Evolutionary conservation across 2,113 vertebrate species (phyloP).

Genomic region (Patagioenas fasciata): DNA sequence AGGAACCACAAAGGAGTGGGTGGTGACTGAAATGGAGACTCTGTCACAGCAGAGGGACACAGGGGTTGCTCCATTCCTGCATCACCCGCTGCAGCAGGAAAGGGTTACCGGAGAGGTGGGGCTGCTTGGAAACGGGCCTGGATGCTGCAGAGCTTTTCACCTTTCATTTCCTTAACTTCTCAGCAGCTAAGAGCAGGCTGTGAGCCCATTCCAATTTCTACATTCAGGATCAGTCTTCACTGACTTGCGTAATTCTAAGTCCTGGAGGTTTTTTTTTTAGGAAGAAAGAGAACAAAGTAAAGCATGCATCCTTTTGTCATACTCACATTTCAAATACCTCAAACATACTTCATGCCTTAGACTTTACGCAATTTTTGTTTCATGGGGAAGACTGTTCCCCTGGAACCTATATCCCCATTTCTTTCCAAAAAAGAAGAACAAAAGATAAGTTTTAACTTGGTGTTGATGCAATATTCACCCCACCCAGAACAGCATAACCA

Average conservation of each 20-base stretch:
- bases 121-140: neutral
- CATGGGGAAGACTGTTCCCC: neutral
- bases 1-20: neutral
- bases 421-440: conserved; percentile 54
- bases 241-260: neutral
- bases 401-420: conserved; percentile 18
- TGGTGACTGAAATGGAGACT: neutral
- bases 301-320: neutral
- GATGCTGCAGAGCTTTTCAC: neutral
- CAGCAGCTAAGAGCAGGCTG: neutral
- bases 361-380: neutral
- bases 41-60: neutral
- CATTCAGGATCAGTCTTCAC: neutral
- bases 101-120: conserved; percentile 1
- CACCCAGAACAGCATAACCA: conserved; percentile 58
- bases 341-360: neutral
- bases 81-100: conserved; percentile 5
- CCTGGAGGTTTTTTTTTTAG: neutral
- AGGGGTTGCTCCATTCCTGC: neutral
- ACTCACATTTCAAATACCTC: neutral
- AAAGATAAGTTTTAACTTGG: conserved; percentile 67
- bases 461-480: conserved; percentile 58
- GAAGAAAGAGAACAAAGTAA: neutral
- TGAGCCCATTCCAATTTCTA: neutral
- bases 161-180: neutral